Evolutionary conservation across 2,888 invertebrate genomes (phyloP), one percentile per base, ranked within the genome.

Genomic region (Elysia crispata): DNA sequence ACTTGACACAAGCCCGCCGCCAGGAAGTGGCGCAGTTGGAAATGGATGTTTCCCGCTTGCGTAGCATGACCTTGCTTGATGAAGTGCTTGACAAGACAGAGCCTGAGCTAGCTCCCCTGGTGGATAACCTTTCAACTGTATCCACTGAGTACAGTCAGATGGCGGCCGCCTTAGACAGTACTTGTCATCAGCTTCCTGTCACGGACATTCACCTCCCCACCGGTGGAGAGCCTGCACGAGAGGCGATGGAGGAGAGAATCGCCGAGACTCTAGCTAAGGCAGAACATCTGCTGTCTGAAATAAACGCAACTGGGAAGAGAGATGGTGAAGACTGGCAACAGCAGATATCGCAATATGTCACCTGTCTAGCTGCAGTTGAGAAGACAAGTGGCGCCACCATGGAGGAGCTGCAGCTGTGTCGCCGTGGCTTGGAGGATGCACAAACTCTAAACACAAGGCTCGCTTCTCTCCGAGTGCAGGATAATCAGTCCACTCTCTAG

Each of bases 171-270:
- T 78, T 91, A 33, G 90, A 90, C 81, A 89, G 88, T 5, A 90
- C 90, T 3, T 77, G 89, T 0, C 90, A 90, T 77, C 90, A 91
- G 86, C 88, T 91, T 11, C 86, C 87, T 5, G 86, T 88, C 28
- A 82, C 83, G 49, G 90, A 89, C 28, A 85, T 91, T 69, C 84
- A 89, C 79, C 77, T 90, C 20, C 90, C 91, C 3, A 76, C 81
- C 1, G 87, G 86, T 73, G 86, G 87, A 30, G 87, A 89, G 41
- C 41, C 41, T 3, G 41, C 41, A 3, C 3, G 41, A 11, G 82
- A 86, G 49, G 23, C 25, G 20, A 30, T 23, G 33, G 76, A 67
- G 6, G 64, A 28, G 31, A 79, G 82, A n/a, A 73, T 90, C 30
- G 86, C 87, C 80, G 74, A 82, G 6, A 83, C 86, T 23, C 81